A percentile compares a stretch with the other conserved stretches of the same genome.
These are phyloP conservation scores for Keiferia lycopersicella DNA, from an alignment of 2,888 invertebrate species.

Conservation along the genomic window DNA sequence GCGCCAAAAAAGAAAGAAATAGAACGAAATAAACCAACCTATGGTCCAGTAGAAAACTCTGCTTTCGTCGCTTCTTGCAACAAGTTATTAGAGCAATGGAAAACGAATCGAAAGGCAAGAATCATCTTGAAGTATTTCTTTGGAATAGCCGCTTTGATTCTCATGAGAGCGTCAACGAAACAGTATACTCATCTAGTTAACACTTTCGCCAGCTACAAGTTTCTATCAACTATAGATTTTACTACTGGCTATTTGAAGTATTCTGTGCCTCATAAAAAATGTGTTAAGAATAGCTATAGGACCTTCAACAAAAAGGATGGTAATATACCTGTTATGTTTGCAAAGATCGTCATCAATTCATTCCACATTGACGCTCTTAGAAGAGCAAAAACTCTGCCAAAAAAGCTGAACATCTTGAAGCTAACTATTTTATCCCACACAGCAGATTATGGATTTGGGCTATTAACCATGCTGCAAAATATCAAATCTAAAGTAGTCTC, in stretches of 20 bases:
- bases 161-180: conserved; percentile 36
- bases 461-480: conserved; percentile 34
- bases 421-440: conserved; percentile 34
- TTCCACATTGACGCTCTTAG: conserved; percentile 22
- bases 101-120: conserved; percentile 28
- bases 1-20: background rate
- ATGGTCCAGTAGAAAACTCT: conserved; percentile 34
- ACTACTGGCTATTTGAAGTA: conserved; percentile 18
- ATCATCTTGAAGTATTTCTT: conserved; percentile 36
- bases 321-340: conserved; percentile 36
- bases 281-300: conserved; percentile 34
- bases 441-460: conserved; percentile 35
- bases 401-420: conserved; percentile 32
- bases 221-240: conserved; percentile 14
- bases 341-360: conserved; percentile 36
- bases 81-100: conserved; percentile 34
- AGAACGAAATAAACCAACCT: conserved; percentile 5
- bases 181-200: conserved; percentile 34
- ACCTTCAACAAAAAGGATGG: conserved; percentile 30
- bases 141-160: conserved; percentile 34
- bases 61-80: conserved; percentile 36
- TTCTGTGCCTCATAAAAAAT: conserved; percentile 34
- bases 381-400: background rate
- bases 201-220: conserved; percentile 31
- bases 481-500: background rate